A percentile compares a stretch with the other conserved stretches of the same genome.
phyloP scores from a whole-genome alignment of 1,140 invertebrate genomes.

The Drosophila prosaltans region DNA sequence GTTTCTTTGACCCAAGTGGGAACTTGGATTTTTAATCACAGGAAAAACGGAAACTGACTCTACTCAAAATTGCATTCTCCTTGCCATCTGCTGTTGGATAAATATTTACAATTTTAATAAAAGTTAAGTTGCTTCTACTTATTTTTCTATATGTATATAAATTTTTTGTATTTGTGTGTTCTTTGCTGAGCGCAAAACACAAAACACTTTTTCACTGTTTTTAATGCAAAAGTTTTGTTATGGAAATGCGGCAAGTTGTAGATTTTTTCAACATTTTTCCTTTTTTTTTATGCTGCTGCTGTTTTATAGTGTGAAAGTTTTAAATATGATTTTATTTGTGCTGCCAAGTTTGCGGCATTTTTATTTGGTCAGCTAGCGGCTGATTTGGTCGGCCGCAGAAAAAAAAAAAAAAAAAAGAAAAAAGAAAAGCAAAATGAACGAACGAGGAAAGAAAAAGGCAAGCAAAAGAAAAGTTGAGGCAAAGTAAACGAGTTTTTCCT shows the following conservation, averaged over 20 bases:
- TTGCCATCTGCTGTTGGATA: slow-evolving; percentile 59
- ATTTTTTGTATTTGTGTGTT: slow-evolving; percentile 17
- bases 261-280: slow-evolving; percentile 36
- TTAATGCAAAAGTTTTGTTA: slow-evolving; percentile 68
- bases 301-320: slow-evolving; percentile 65
- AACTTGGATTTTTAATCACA: not conserved
- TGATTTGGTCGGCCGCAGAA: slow-evolving; percentile 47
- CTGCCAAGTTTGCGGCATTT: slow-evolving; percentile 59
- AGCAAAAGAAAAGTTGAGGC: slow-evolving; percentile 21
- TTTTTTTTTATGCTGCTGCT: slow-evolving; percentile 31
- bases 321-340: slow-evolving; percentile 79
- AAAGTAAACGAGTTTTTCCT: slow-evolving; percentile 32
- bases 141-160: not conserved
- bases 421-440: not conserved
- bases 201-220: slow-evolving; percentile 60
- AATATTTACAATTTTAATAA: slow-evolving; percentile 80
- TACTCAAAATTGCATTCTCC: slow-evolving; percentile 6
- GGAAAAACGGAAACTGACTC: not conserved
- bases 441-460: not conserved
- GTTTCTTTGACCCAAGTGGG: no score
- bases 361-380: slow-evolving; percentile 69
- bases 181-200: slow-evolving; percentile 37
- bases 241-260: slow-evolving; percentile 57
- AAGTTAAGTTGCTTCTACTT: slow-evolving; percentile 58
- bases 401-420: no score